phyloP scores from a whole-genome alignment of 2,888 invertebrate genomes.

The Drosophila macrospina region DNA sequence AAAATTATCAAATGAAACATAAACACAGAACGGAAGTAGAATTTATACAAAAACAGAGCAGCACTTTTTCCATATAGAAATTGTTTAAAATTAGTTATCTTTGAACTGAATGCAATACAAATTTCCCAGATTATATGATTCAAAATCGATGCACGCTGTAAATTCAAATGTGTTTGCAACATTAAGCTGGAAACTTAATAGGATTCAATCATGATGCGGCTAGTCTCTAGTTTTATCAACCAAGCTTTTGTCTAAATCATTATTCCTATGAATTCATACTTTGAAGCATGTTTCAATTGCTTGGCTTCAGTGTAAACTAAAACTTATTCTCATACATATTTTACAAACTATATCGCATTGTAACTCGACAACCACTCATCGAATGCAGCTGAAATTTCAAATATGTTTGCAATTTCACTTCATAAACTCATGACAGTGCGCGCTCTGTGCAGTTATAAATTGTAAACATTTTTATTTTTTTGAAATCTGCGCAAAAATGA shows the following conservation, averaged over 20 bases:
- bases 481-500: constrained; percentile 39
- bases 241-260: too few species aligned
- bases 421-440: constrained; percentile 18
- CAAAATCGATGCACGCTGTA: too few species aligned
- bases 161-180: too few species aligned
- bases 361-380: background rate
- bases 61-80: too few species aligned
- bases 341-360: constrained; percentile 3
- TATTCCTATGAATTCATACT: background rate
- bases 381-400: constrained; percentile 3
- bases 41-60: background rate
- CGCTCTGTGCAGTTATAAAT: constrained; percentile 21
- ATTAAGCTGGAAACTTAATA: too few species aligned
- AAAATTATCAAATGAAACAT: background rate
- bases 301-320: background rate
- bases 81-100: too few species aligned
- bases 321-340: constrained; percentile 1
- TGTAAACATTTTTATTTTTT: constrained; percentile 13
- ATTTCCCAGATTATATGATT: too few species aligned
- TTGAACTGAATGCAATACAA: too few species aligned
- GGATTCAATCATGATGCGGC: too few species aligned
- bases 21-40: background rate
- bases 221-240: too few species aligned
- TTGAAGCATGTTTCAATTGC: background rate
- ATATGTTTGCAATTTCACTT: constrained; percentile 48